A percentile compares a stretch with the other conserved stretches of the same genome.
phyloP scores from a whole-genome alignment of 1,140 invertebrate genomes.

The Chrysomallon squamiferum region DNA sequence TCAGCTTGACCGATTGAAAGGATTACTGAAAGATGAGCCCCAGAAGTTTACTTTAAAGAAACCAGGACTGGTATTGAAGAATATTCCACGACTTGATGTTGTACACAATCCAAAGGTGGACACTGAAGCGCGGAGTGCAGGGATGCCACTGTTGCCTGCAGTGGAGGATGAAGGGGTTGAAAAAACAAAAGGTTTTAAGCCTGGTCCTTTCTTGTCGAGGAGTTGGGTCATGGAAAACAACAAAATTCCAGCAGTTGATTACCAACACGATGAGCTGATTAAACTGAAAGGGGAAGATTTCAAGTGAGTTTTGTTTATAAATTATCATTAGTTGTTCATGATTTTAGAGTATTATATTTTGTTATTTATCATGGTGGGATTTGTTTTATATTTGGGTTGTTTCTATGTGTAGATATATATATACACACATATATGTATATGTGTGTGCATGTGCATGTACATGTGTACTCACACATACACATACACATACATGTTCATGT shows the following conservation, averaged over 20 bases:
- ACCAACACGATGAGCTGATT: slow-evolving; percentile 50
- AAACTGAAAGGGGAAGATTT: slow-evolving; percentile 55
- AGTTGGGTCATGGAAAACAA: slow-evolving; percentile 53
- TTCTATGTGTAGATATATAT: too few species aligned
- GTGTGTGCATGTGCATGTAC: too few species aligned
- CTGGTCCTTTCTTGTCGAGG: slow-evolving; percentile 48
- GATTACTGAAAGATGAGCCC: slow-evolving; percentile 58
- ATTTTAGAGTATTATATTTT: not conserved
- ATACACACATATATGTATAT: too few species aligned
- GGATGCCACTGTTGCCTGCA: slow-evolving; percentile 28
- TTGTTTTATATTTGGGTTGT: not conserved
- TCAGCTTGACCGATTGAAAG: slow-evolving; percentile 54
- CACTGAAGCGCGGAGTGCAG: slow-evolving; percentile 35
- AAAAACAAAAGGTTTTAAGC: slow-evolving; percentile 50
- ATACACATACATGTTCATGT: too few species aligned
- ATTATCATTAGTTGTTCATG: not conserved
- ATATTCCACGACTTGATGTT: slow-evolving; percentile 56
- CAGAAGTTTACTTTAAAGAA: slow-evolving; percentile 36
- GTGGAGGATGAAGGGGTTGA: slow-evolving; percentile 33
- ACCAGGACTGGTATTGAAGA: slow-evolving; percentile 29
- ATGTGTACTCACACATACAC: too few species aligned
- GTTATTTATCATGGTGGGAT: not conserved
- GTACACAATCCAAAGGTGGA: slow-evolving; percentile 57
- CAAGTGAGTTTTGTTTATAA: slow-evolving; percentile 51
- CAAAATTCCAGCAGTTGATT: slow-evolving; percentile 54